Conservation (phyloP, 2,888 invertebrate genomes). For the Athetis lepigone region DNA sequence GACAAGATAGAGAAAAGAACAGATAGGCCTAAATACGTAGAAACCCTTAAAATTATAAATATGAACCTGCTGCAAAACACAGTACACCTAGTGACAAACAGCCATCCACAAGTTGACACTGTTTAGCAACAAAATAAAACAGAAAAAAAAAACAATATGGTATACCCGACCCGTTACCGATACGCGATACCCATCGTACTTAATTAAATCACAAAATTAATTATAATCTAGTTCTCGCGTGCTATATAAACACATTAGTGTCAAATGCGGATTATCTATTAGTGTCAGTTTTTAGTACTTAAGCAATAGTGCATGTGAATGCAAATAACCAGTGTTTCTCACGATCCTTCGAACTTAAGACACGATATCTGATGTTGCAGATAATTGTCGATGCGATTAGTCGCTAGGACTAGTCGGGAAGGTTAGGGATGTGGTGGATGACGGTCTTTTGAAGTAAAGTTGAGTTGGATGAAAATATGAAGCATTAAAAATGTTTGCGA, state of each 20-base stretch:
- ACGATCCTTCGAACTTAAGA: slow-evolving; percentile 45
- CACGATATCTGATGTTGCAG: slow-evolving; percentile 43
- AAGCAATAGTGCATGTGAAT: slow-evolving; percentile 50
- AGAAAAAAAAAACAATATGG: neutral
- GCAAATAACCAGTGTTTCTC: slow-evolving; percentile 50
- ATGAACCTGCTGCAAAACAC: too few species aligned
- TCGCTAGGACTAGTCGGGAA: slow-evolving; percentile 17
- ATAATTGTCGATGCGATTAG: slow-evolving; percentile 35
- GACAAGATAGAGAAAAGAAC: too few species aligned
- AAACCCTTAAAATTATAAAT: too few species aligned
- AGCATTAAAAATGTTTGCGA: too few species aligned
- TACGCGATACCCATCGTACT: neutral
- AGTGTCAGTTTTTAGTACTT: slow-evolving; percentile 56
- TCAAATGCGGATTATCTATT: slow-evolving; percentile 50
- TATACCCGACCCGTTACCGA: neutral
- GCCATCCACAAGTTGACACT: too few species aligned
- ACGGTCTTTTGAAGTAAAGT: too few species aligned
- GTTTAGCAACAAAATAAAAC: too few species aligned
- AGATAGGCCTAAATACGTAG: too few species aligned
- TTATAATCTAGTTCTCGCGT: slow-evolving; percentile 23
- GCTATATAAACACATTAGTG: slow-evolving; percentile 10
- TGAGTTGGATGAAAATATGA: too few species aligned
- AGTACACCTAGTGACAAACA: too few species aligned
- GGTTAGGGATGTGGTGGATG: slow-evolving; percentile 22
- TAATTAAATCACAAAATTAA: neutral